A percentile compares a stretch with the other conserved stretches of the same genome.
phyloP scores from a whole-genome alignment of 2,797 vertebrate species.

The Bovichtus diacanthus region DNA sequence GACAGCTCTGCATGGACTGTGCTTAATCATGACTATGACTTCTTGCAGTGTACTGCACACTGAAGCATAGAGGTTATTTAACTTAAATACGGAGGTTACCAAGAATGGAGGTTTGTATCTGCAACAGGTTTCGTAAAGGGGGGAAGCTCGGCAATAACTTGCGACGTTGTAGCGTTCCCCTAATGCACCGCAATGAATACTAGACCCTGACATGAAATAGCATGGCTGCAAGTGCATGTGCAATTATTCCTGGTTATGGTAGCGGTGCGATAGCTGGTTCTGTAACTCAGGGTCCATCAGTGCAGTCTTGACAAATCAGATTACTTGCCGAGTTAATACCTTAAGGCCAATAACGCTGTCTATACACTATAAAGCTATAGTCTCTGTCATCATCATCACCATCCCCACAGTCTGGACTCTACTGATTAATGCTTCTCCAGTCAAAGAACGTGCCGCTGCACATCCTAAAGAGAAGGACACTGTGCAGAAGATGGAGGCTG shows the following conservation, averaged over 20 bases:
- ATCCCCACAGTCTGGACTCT: not conserved
- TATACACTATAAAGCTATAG: not conserved
- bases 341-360: not conserved
- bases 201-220: not conserved
- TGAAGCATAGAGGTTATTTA: not conserved
- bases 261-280: not conserved
- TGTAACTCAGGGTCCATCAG: not conserved
- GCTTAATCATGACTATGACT: not conserved
- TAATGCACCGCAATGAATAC: not conserved
- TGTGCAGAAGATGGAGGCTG: not conserved
- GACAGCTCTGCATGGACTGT: not conserved
- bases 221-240: not conserved
- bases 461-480: not conserved
- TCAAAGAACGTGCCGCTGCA: not conserved
- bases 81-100: too few relatives aligned
- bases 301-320: not conserved
- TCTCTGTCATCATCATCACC: not conserved
- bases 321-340: not conserved
- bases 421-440: not conserved
- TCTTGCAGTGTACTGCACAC: not conserved
- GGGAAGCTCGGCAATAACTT: not conserved
- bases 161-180: not conserved
- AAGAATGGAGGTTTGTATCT: not conserved
- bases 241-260: not conserved
- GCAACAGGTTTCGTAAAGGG: not conserved